Evolutionary conservation across 2,113 vertebrate genomes (phyloP).

Genomic region (Microcebus griseorufus): DNA sequence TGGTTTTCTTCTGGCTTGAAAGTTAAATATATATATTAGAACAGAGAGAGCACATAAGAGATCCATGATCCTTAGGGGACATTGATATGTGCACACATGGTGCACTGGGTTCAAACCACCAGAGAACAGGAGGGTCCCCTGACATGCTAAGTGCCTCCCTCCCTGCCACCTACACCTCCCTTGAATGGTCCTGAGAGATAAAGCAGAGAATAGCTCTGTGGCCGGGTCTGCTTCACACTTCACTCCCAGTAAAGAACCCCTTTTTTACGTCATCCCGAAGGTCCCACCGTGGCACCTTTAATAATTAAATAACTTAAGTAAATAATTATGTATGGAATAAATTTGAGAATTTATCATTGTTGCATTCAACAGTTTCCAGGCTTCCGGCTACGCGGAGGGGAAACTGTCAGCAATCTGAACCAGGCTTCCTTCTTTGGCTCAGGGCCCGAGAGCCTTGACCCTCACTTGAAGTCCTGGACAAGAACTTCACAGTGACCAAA

Average conservation of each 20-base stretch:
- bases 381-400: neutral
- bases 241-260: neutral
- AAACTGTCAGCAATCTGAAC: neutral
- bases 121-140: neutral
- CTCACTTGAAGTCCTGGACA: neutral
- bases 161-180: neutral
- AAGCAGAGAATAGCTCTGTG: too few species aligned
- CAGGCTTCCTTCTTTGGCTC: neutral
- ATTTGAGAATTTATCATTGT: neutral
- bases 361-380: neutral
- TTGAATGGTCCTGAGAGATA: neutral
- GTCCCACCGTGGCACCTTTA: neutral
- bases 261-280: neutral
- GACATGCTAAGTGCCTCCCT: neutral
- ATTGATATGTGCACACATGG: too few species aligned
- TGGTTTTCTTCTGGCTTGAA: neutral
- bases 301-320: conserved; percentile 57
- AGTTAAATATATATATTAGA: neutral
- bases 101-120: neutral
- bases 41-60: neutral
- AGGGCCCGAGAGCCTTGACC: neutral
- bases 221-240: neutral
- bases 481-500: neutral
- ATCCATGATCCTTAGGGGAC: neutral
- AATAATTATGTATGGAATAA: conserved; percentile 68